These are phyloP conservation scores for Gorsachius magnificus DNA, from an alignment of 2,797 vertebrate genomes.

Conservation along the genomic window DNA sequence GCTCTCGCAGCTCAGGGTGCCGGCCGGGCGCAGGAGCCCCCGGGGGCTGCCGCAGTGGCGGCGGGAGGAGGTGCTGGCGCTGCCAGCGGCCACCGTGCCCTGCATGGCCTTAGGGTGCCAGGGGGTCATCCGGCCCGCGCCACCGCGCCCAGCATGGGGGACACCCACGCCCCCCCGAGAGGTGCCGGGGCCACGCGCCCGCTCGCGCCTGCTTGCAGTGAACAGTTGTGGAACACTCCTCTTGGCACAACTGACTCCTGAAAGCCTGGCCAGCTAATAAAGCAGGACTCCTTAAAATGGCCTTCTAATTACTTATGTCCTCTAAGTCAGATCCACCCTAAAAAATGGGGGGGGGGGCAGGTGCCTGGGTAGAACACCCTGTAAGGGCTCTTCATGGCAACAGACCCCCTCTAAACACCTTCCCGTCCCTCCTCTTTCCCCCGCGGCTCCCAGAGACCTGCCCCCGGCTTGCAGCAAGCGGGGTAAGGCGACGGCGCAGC, in stretches of 20 bases:
- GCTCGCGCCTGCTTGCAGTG: neutral
- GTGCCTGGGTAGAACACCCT: neutral
- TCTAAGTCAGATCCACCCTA: neutral
- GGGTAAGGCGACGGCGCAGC: neutral
- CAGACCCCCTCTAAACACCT: neutral
- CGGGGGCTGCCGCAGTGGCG: rapidly evolving
- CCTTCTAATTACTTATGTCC: neutral
- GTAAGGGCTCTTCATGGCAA: neutral
- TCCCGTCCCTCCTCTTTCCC: neutral
- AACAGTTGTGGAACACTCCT: neutral
- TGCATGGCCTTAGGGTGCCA: neutral
- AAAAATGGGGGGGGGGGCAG: too few species aligned
- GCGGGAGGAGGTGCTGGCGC: neutral
- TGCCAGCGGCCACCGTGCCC: rapidly evolving
- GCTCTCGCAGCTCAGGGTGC: too few species aligned
- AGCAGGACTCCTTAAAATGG: neutral
- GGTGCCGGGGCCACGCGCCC: neutral
- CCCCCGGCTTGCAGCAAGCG: neutral
- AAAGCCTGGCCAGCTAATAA: neutral
- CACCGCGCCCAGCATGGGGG: too few species aligned
- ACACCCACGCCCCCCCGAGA: neutral
- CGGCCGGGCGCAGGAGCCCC: neutral
- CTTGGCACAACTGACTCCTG: neutral
- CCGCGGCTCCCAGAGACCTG: neutral
- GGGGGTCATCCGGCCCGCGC: too few species aligned